Evolutionary conservation across 92 coral and sea anemone species (phyloP).

Genomic region (Ricordea florida): DNA sequence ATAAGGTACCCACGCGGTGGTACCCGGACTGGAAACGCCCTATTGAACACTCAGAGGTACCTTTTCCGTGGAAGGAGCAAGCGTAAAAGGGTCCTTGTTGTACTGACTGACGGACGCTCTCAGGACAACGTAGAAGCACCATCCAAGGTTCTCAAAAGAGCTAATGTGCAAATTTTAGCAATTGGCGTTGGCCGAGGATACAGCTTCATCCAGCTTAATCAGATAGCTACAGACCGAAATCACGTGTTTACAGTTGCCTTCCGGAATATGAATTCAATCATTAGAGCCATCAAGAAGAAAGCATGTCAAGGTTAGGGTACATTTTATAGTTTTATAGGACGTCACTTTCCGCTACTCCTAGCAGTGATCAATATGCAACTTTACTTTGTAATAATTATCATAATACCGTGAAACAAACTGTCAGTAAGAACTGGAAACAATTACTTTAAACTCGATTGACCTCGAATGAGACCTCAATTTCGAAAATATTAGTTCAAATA

Average conservation of each 20-base stretch:
- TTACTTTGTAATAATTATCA: no score
- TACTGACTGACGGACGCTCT: constrained; percentile 69
- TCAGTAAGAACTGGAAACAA: no score
- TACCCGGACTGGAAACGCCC: constrained; percentile 67
- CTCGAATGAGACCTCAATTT: no score
- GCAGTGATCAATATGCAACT: no score
- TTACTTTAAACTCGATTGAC: no score
- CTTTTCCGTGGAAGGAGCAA: constrained; percentile 38
- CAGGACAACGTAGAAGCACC: constrained; percentile 57
- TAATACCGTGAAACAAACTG: no score
- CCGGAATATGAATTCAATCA: constrained; percentile 56
- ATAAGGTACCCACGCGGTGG: constrained; percentile 74
- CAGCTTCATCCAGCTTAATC: constrained; percentile 65
- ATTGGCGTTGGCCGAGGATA: constrained; percentile 73
- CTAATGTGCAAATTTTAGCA: constrained; percentile 64
- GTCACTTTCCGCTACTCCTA: no score
- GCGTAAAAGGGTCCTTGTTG: constrained; percentile 40
- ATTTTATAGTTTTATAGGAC: no score
- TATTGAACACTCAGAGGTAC: constrained; percentile 23
- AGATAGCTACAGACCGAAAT: constrained; percentile 68
- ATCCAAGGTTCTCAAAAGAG: constrained; percentile 60
- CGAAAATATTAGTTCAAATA: no score
- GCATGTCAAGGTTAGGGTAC: constrained; percentile 50
- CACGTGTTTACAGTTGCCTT: constrained; percentile 67
- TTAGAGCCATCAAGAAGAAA: constrained; percentile 50